Conservation (phyloP, 2,888 invertebrate genomes). For the Diaprepes abbreviatus region DNA sequence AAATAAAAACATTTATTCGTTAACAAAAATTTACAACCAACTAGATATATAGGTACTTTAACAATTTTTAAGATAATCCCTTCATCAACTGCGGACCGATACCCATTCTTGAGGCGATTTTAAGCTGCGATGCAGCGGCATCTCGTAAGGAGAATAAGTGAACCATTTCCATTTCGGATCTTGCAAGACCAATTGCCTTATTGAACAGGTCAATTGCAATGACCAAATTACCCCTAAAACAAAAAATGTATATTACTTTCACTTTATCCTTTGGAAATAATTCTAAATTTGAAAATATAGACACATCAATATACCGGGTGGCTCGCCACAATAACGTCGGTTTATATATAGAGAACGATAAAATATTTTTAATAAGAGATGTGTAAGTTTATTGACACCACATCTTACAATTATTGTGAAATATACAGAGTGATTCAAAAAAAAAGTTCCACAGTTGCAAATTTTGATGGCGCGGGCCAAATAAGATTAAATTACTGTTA, state of each 20-base stretch:
- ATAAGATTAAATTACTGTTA: too few species aligned
- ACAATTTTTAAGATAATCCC: conserved; percentile 49
- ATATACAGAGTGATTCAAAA: too few species aligned
- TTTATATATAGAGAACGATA: too few species aligned
- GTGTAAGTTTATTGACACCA: too few species aligned
- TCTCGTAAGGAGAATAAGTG: conserved; percentile 91
- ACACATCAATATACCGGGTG: too few species aligned
- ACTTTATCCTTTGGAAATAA: too few species aligned
- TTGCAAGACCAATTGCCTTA: conserved; percentile 87
- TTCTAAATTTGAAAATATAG: too few species aligned
- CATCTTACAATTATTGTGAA: too few species aligned
- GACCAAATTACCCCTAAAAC: conserved; percentile 83
- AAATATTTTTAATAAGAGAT: too few species aligned
- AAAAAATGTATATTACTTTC: not conserved
- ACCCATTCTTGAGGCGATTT: conserved; percentile 83
- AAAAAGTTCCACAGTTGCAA: too few species aligned
- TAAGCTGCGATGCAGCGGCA: conserved; percentile 90
- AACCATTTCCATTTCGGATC: conserved; percentile 90
- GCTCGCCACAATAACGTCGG: too few species aligned
- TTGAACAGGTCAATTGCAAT: conserved; percentile 89
- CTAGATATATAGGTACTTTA: not conserved
- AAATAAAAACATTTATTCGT: conserved; percentile 23
- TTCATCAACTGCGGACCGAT: conserved; percentile 56
- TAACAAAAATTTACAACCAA: conserved; percentile 34
- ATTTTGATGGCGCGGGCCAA: too few species aligned